Base-by-base conservation (phyloP, 2,888 invertebrate genomes). In the Selenia dentaria region DNA sequence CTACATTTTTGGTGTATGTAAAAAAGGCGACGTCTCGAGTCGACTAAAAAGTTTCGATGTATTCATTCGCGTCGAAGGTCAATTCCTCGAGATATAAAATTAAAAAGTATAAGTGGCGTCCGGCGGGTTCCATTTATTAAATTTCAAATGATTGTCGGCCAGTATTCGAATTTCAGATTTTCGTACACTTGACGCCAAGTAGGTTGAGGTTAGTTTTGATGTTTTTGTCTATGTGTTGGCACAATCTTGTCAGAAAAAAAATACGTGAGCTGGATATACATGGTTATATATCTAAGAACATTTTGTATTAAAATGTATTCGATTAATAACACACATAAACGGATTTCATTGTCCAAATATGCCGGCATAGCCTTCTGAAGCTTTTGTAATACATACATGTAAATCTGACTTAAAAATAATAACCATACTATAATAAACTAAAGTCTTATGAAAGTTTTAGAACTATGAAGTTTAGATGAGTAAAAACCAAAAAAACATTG, bases 91-190 rank as follows among this genome's bases (percentile, higher is more conserved):
- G 79, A 83, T 84, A 81, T 81, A 79, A 83, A 86, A 88, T 89
- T 88, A 89, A 89, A 89, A 90, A 89, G 89, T 90, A 87, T 88
- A 89, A 90, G 77, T 57, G 79, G 78, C 66, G 66, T 74, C 68
- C 72, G 78, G 74, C 60, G 54, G 52, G 56, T 56, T 57, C 48
- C 57, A 71, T 80, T 22, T 85, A 85, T 86, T 85, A 85, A 85
- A 87, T 88, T 88, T 89, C 86, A 87, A 86, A 89, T 89, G 5
- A 83, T 84, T 80, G 79, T 78, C 67, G 75, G 73, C 64, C 63
- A 67, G 59, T 73, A 87, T 88, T 89, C 86, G 76, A 87, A 88
- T 88, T 89, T 88, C 71, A 88, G 85, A 89, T 89, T 81, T 68
- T 51, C 13, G 38, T 38, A 50, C 53, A 53, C 47, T 48, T 44